Percentiles rank a stretch among this genome's conserved stretches.
phyloP scores from a whole-genome alignment of 2,888 invertebrate species.

The Osedax fenrisi region DNA sequence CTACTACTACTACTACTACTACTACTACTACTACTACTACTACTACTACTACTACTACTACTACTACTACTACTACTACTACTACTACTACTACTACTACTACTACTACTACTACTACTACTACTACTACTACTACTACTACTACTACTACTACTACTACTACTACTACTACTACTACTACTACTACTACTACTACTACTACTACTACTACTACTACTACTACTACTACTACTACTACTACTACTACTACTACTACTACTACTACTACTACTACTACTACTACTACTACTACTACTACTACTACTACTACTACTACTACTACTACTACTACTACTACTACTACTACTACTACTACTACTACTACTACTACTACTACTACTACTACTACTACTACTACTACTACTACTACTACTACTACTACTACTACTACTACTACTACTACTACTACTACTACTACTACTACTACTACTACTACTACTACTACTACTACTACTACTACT shows the following conservation, averaged over 20 bases:
- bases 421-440: constrained; percentile 18
- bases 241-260: not conserved
- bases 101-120: constrained; percentile 17
- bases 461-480: constrained; percentile 25
- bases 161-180: constrained; percentile 27
- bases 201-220: not conserved
- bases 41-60: constrained; percentile 22
- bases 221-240: not conserved
- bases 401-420: constrained; percentile 9
- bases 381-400: constrained; percentile 20
- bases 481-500: constrained; percentile 29
- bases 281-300: not conserved
- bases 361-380: constrained; percentile 22
- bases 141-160: constrained; percentile 23
- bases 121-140: constrained; percentile 18
- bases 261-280: not conserved
- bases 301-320: constrained; percentile 29
- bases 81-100: constrained; percentile 8
- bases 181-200: constrained; percentile 18
- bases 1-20: constrained; percentile 28
- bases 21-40: constrained; percentile 14
- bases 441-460: constrained; percentile 17
- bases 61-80: constrained; percentile 22
- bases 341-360: constrained; percentile 21
- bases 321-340: constrained; percentile 23